Evolutionary conservation across 2,113 vertebrate species (phyloP).

Genomic region (Papio anubis): DNA sequence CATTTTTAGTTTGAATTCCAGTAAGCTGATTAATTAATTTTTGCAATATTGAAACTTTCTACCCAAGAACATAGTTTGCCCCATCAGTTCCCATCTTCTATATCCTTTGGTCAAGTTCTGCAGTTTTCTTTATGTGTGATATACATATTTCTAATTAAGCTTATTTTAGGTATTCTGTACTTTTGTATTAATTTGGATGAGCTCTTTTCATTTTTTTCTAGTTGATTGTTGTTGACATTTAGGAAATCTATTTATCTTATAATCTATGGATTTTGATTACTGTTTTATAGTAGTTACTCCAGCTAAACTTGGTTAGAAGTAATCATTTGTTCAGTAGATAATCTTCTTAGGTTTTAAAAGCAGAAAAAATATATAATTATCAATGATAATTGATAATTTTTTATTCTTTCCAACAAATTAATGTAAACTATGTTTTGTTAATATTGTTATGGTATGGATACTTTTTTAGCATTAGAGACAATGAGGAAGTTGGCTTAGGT

Average conservation of each 20-base stretch:
- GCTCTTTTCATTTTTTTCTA: neutral
- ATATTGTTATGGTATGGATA: neutral
- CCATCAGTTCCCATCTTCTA: neutral
- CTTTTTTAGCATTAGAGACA: slow-evolving; percentile 11
- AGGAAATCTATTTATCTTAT: slow-evolving; percentile 13
- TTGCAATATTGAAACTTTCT: neutral
- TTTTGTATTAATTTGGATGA: neutral
- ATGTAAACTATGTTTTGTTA: neutral
- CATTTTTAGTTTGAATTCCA: neutral
- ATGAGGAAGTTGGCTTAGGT: neutral
- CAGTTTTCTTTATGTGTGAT: neutral
- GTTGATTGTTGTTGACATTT: neutral
- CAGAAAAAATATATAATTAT: slow-evolving; percentile 15
- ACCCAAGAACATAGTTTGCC: neutral
- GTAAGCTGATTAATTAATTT: neutral
- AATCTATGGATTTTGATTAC: neutral
- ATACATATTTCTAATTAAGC: neutral
- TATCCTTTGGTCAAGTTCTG: neutral
- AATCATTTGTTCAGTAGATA: neutral
- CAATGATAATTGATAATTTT: neutral
- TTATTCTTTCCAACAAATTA: neutral
- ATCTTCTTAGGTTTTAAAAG: neutral
- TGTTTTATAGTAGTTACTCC: neutral
- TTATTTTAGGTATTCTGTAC: neutral
- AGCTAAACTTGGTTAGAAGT: neutral